Base-by-base conservation (phyloP, 1,140 invertebrate genomes). In the Teleopsis dalmanni region DNA sequence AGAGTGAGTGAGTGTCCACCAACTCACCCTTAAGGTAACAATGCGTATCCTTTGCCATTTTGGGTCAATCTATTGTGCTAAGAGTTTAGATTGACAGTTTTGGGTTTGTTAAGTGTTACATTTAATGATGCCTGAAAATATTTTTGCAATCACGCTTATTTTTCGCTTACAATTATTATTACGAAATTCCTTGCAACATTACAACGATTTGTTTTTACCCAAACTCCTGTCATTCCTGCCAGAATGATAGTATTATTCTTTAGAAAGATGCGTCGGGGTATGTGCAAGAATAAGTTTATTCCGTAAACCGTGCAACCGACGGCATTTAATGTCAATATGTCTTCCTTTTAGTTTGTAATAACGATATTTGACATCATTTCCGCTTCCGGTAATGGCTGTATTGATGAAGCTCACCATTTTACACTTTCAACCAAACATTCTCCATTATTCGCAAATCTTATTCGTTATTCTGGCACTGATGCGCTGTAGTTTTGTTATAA, bases 41-140 rank as follows among this genome's bases (percentile, higher is more conserved):
- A 25, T 42, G 23, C 16, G 23, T 26, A 14, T 26, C 25, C 13
- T 26, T 16, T 42, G 40, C 8, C 23, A 26, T 26, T 27, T 14
- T 14, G n/a, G 11, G 5, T 37, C 8, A 8, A 3, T 1, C 11
- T 18, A 26, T 42, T 42, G 14, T 18, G n/a, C 40, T n/a, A 18
- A 22, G 29, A 57, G 55, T 50, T 53, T 52, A 45, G 50, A 57
- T 57, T 60, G 62, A 59, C 60, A 61, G 50, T 58, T 56, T 53
- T 33, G 48, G 36, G 42, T 45, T 48, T 52, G 45, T 54, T 36
- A 55, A 60, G 43, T 53, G 45, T 57, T 52, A 46, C 40, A 57
- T 56, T 59, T 65, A 60, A 66, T 63, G 60, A 61, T 62, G 59
- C 45, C 58, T 56, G 55, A 52, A 54, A 62, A 57, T 52, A 55